Conservation (phyloP, 2,797 vertebrate genomes). For the Chelon auratus region DNA sequence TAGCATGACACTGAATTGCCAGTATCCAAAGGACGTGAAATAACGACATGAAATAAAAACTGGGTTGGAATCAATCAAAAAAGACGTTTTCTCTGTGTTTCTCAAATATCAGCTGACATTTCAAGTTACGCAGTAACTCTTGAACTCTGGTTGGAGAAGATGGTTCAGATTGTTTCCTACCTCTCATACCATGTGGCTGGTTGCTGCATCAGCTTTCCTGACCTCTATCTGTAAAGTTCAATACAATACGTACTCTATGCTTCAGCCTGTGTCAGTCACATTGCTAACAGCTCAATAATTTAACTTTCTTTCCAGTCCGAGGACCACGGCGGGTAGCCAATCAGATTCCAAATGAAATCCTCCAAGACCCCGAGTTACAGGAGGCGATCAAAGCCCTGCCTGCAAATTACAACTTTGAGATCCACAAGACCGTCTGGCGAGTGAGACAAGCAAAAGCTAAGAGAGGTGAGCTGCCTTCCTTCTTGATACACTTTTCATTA, state of each 20-base stretch:
- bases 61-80: too few species aligned
- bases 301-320: slow-evolving; percentile 76
- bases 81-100: background rate
- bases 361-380: slow-evolving; percentile 86
- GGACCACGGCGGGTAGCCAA: slow-evolving; percentile 84
- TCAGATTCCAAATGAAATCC: slow-evolving; percentile 94
- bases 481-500: background rate
- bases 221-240: background rate
- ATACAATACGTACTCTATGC: background rate
- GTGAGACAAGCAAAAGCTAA: slow-evolving; percentile 89
- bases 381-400: slow-evolving; percentile 87
- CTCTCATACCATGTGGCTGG: background rate
- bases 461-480: slow-evolving; percentile 85
- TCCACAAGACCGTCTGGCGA: slow-evolving; percentile 96
- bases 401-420: slow-evolving; percentile 97
- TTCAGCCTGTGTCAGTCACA: background rate
- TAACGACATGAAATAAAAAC: background rate
- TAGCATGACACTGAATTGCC: background rate
- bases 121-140: background rate
- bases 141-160: too few species aligned
- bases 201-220: background rate
- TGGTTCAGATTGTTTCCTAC: too few species aligned
- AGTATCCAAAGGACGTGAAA: background rate
- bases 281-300: slow-evolving; percentile 23
- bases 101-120: slow-evolving; percentile 4